Conservation (phyloP, 1,140 invertebrate species). For the Drosophila lacertosa region DNA sequence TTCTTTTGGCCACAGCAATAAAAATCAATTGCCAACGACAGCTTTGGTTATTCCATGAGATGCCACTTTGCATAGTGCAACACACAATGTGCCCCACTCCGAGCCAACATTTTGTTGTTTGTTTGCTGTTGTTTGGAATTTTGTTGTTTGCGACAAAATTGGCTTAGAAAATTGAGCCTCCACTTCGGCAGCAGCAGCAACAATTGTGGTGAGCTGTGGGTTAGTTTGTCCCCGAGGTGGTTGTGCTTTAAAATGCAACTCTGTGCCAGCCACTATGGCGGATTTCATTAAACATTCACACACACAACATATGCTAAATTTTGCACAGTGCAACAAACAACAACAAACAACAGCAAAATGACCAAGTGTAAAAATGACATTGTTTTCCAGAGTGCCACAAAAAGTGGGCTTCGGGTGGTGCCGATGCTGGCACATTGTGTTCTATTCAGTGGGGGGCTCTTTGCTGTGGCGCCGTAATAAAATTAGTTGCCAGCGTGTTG, state of each 20-base stretch:
- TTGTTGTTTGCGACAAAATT: constrained; percentile 69
- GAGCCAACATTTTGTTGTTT: constrained; percentile 35
- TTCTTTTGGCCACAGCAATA: constrained; percentile 27
- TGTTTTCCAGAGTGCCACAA: constrained; percentile 47
- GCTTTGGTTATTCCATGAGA: constrained; percentile 60
- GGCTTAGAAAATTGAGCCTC: constrained; percentile 78
- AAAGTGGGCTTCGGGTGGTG: constrained; percentile 4
- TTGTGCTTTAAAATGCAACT: constrained; percentile 75
- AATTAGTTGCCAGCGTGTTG: constrained; percentile 55
- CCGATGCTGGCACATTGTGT: constrained; percentile 5
- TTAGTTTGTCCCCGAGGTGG: constrained; percentile 4
- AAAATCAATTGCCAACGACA: constrained; percentile 65
- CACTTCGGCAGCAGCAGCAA: constrained; percentile 41
- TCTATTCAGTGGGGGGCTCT: constrained; percentile 64
- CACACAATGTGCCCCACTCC: constrained; percentile 5
- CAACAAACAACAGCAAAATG: constrained; percentile 58
- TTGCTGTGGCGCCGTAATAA: constrained; percentile 63
- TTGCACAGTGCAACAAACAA: constrained; percentile 44
- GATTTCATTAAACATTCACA: constrained; percentile 80
- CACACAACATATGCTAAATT: constrained; percentile 79
- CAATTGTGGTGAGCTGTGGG: constrained; percentile 5
- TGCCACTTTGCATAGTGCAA: constrained; percentile 52
- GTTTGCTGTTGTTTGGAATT: constrained; percentile 47
- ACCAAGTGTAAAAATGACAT: constrained; percentile 79
- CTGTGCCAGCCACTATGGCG: constrained; percentile 69